phyloP scores from a whole-genome alignment of 2,888 invertebrate genomes.

The Cheiracanthium punctorium region DNA sequence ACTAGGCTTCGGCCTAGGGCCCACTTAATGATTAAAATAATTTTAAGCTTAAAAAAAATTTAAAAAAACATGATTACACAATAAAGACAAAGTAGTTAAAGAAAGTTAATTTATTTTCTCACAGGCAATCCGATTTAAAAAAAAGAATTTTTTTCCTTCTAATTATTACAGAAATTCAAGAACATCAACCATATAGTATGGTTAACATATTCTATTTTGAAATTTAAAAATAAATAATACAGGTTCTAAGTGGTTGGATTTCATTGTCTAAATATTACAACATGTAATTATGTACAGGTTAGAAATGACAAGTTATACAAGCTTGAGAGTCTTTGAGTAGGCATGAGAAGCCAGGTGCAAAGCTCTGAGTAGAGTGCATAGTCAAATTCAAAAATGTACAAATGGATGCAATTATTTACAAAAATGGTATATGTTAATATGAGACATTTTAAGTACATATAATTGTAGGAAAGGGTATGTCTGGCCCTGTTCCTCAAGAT shows the following conservation, averaged over 20 bases:
- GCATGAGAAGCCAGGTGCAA: conserved; percentile 32
- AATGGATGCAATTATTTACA: conserved; percentile 29
- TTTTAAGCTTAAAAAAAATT: too few species aligned
- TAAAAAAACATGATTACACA: neutral
- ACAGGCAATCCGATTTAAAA: neutral
- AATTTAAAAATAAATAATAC: conserved; percentile 22
- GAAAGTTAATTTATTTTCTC: conserved; percentile 1
- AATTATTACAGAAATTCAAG: neutral
- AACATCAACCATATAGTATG: neutral
- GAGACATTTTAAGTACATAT: conserved; percentile 33
- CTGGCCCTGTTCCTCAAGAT: neutral
- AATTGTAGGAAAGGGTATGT: neutral
- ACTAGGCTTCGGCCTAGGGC: too few species aligned
- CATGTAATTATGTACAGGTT: conserved; percentile 25
- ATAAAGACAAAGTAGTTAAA: neutral
- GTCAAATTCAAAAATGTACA: conserved; percentile 41
- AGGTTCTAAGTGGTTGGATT: conserved; percentile 30
- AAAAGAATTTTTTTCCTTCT: neutral
- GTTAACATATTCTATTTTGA: neutral
- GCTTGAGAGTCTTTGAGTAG: conserved; percentile 23
- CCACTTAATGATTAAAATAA: too few species aligned
- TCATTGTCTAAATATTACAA: conserved; percentile 37
- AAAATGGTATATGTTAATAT: conserved; percentile 29
- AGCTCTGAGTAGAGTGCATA: conserved; percentile 23
- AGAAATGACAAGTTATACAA: conserved; percentile 14